A percentile compares a stretch with the other conserved stretches of the same genome.
These are phyloP conservation scores for Diplazon laetatorius DNA, from an alignment of 2,888 invertebrate genomes.

Conservation along the genomic window DNA sequence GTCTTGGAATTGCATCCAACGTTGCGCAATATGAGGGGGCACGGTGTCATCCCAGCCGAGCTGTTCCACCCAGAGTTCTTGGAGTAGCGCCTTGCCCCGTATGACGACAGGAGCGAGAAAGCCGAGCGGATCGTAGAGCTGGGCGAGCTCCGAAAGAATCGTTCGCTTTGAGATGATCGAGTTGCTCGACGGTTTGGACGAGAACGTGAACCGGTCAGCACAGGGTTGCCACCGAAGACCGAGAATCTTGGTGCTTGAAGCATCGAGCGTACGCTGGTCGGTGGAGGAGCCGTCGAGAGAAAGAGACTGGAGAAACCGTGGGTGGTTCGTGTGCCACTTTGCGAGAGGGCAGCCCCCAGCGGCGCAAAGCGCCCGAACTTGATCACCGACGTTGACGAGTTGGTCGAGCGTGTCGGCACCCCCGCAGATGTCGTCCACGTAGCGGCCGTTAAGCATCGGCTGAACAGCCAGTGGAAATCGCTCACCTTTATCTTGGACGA, in stretches of 20 bases:
- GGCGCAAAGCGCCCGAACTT: slow-evolving; percentile 40
- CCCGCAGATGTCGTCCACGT: slow-evolving; percentile 59
- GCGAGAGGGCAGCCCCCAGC: slow-evolving; percentile 48
- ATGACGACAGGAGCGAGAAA: background rate
- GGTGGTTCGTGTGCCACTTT: slow-evolving; percentile 43
- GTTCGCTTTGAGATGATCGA: background rate
- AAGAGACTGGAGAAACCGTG: background rate
- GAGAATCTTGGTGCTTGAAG: background rate
- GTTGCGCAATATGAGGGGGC: background rate
- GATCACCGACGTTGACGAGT: background rate
- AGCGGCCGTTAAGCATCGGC: slow-evolving; percentile 41
- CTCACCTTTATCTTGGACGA: slow-evolving; percentile 29
- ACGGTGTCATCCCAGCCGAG: background rate
- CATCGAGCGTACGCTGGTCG: background rate
- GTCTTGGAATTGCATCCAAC: background rate
- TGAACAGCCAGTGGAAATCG: slow-evolving; percentile 25
- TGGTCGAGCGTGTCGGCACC: slow-evolving; percentile 40
- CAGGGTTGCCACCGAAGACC: background rate
- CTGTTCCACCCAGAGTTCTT: background rate
- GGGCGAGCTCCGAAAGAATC: background rate
- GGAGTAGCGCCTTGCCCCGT: background rate
- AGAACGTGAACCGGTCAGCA: background rate
- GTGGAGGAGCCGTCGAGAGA: too few species aligned
- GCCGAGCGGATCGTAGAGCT: background rate
- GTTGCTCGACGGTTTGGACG: background rate